phyloP scores from a whole-genome alignment of 2,888 invertebrate species.

The Phalera bucephala region DNA sequence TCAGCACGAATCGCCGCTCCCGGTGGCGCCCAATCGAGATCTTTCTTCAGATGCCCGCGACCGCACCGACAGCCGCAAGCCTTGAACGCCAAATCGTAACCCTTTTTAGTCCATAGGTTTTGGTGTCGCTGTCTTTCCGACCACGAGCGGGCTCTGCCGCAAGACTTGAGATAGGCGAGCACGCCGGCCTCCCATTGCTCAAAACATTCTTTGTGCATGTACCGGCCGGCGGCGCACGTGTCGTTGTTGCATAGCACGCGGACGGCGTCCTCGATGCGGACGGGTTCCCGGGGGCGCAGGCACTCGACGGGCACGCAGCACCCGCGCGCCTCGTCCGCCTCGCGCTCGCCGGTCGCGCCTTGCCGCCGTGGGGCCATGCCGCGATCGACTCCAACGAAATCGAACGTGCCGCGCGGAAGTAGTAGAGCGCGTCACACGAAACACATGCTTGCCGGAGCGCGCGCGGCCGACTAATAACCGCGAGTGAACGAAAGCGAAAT shows the following conservation, averaged over 20 bases:
- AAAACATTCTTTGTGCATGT: conserved; percentile 98
- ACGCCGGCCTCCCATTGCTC: conserved; percentile 96
- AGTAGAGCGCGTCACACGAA: conserved; percentile 76
- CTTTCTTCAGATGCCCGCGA: conserved; percentile 96
- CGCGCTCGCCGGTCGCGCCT: conserved; percentile 75
- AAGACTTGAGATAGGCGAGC: conserved; percentile 93
- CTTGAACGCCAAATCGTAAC: conserved; percentile 97
- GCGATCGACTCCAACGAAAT: conserved; percentile 67
- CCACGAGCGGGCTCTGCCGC: conserved; percentile 96
- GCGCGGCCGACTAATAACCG: conserved; percentile 84
- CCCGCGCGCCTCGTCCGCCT: conserved; percentile 80
- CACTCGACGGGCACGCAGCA: conserved; percentile 95
- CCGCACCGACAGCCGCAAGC: conserved; percentile 97
- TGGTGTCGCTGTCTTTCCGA: conserved; percentile 96
- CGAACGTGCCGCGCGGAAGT: conserved; percentile 64
- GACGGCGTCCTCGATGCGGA: conserved; percentile 88
- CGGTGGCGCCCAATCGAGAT: conserved; percentile 94
- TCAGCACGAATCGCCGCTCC: conserved; percentile 81
- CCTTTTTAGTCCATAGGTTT: conserved; percentile 98
- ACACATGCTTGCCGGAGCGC: conserved; percentile 84
- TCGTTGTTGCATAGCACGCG: conserved; percentile 98
- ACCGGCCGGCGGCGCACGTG: conserved; percentile 92
- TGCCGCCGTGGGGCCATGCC: conserved; percentile 80
- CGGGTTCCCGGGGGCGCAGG: conserved; percentile 86
- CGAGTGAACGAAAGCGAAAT: conserved; percentile 87